Evolutionary conservation across 2,113 vertebrate species (phyloP).

Genomic region (Petaurus breviceps): DNA sequence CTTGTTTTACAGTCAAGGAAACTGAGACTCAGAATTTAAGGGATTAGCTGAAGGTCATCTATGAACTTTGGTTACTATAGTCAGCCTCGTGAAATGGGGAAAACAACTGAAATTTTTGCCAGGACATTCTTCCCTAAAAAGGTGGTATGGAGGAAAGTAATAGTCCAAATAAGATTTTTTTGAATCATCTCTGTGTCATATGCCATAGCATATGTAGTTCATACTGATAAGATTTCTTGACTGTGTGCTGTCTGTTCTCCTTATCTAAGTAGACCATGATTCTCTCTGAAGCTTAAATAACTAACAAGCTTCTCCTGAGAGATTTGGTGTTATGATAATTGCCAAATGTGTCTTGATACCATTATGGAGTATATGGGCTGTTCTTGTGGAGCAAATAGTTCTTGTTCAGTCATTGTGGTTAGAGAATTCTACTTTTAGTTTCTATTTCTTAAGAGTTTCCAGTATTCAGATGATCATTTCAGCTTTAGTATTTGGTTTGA

Average conservation of each 20-base stretch:
- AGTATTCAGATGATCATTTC: conserved; percentile 20
- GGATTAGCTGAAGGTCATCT: background rate
- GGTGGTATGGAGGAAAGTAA: background rate
- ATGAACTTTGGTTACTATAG: background rate
- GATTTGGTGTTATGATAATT: background rate
- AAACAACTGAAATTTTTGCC: conserved; percentile 14
- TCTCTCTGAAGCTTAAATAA: background rate
- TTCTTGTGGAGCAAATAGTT: background rate
- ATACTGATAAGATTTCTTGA: background rate
- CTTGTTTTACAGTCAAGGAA: background rate
- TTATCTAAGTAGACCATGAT: background rate
- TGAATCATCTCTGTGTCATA: background rate
- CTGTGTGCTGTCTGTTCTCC: background rate
- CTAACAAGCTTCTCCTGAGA: background rate
- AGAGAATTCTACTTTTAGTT: conserved; percentile 5
- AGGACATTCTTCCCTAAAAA: background rate
- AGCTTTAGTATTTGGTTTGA: conserved; percentile 29
- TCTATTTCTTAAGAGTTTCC: background rate
- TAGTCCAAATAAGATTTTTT: background rate
- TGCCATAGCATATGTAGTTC: background rate
- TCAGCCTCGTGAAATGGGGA: background rate
- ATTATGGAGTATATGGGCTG: background rate
- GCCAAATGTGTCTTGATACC: background rate
- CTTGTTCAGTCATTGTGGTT: background rate
- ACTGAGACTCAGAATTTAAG: background rate